Conservation (phyloP, 2,797 vertebrate genomes). For the Coluber constrictor region DNA sequence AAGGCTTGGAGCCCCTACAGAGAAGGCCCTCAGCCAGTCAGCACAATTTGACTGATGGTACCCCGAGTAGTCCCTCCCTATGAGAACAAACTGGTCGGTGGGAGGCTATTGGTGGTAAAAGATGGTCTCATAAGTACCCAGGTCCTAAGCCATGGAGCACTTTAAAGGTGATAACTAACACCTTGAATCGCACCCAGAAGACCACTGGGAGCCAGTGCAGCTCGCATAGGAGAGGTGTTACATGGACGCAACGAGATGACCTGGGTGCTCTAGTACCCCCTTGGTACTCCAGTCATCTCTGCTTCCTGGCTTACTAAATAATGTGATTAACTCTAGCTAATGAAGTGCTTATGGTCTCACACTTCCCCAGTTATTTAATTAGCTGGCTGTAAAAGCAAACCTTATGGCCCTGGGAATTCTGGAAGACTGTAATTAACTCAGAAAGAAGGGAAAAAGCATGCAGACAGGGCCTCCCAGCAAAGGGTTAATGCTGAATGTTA, state of each 20-base stretch:
- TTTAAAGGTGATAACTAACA: too few relatives aligned
- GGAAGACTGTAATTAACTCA: slow-evolving; percentile 19
- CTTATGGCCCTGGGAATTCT: slow-evolving; percentile 26
- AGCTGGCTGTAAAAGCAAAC: slow-evolving; percentile 33
- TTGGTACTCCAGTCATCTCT: neutral
- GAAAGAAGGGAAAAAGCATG: neutral
- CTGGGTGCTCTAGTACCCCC: slow-evolving; percentile 9
- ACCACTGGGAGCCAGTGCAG: too few relatives aligned
- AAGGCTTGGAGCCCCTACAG: too few relatives aligned
- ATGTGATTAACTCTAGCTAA: slow-evolving; percentile 33
- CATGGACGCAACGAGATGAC: neutral
- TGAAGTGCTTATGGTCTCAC: slow-evolving; percentile 29
- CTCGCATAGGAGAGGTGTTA: too few relatives aligned
- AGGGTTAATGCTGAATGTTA: slow-evolving; percentile 3
- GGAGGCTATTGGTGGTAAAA: too few relatives aligned
- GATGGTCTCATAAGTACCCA: too few relatives aligned
- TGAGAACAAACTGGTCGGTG: too few relatives aligned
- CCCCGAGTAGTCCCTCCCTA: too few relatives aligned
- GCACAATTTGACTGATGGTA: too few relatives aligned
- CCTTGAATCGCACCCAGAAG: too few relatives aligned
- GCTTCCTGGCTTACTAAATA: slow-evolving; percentile 29
- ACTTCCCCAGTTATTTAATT: slow-evolving; percentile 37
- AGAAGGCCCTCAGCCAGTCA: too few relatives aligned
- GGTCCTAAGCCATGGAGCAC: too few relatives aligned
- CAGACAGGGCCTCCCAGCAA: neutral